Base-by-base conservation (phyloP, 64 coral and sea anemone species). In the Astreopora myriophthalma region DNA sequence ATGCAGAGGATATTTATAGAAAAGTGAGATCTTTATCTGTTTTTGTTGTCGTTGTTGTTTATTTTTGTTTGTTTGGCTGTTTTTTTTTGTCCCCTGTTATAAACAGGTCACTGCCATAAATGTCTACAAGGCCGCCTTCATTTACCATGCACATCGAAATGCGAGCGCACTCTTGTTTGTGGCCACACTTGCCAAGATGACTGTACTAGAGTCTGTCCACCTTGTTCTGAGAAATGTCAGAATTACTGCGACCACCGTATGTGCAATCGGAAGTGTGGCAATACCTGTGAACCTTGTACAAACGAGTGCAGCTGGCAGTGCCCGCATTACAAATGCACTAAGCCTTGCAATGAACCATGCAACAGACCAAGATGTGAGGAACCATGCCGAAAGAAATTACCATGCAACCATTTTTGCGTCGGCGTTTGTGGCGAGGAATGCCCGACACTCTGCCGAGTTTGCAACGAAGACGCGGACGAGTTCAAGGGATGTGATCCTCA, bases 371-470 rank as follows among this genome's bases (percentile, higher is more conserved):
- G 42, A 37, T 93, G 95, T 34, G 28, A 93, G 2, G 10, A 96
- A 29, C 77, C 86, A 36, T 96, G 95, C 30, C 24, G 60, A 20
- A 49, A 87, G 57, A 14, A 5, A 26, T 5, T 90, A 6, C 20
- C 71, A 13, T 96, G 95, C 40, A 49, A 49, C 8, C 95, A 96
- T 68, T 31, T 20, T 10, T 93, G 95, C 58, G 55, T 86, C 11
- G 95, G 91, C 20, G 40, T 87, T 20, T 96, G 91, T 49, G 87
- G 91, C 7, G 95, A 96, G 19, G 0, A 34, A 20, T 96, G 91
- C 36, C 91, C 95, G 3, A 49, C 73, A 20, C 28, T 92, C 26
- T 98, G 96, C 86, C 73, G 90, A 63, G 31, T 93, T 22, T 98
- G 96, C 76, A 24, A 86, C 73, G 31, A 36, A 6, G 72, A 93